These are phyloP conservation scores for Acanthococcus lagerstroemiae DNA, from an alignment of 2,888 invertebrate genomes.

Conservation along the genomic window DNA sequence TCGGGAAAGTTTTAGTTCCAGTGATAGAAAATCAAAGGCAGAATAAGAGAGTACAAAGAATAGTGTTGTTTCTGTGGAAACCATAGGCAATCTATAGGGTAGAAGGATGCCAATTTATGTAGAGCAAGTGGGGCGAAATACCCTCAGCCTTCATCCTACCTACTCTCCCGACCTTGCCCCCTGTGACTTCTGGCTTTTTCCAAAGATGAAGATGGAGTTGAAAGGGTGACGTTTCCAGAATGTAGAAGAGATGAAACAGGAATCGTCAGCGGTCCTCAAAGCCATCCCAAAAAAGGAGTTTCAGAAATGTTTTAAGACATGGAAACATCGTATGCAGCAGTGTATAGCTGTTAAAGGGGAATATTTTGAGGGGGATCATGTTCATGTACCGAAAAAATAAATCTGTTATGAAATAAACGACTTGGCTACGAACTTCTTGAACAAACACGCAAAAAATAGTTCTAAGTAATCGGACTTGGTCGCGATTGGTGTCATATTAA, in stretches of 20 bases:
- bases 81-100: too few species aligned
- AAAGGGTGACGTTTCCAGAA: not conserved
- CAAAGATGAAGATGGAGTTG: not conserved
- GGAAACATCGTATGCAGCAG: not conserved
- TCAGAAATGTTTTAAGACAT: not conserved
- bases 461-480: too few species aligned
- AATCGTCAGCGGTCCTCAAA: not conserved
- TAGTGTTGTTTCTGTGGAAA: too few species aligned
- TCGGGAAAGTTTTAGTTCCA: too few species aligned
- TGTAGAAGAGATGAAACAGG: not conserved
- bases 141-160: too few species aligned
- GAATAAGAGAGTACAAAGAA: too few species aligned
- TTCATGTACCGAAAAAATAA: not conserved
- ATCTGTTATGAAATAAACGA: not conserved
- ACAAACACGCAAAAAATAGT: too few species aligned
- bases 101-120: too few species aligned
- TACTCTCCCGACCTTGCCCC: not conserved
- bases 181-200: not conserved
- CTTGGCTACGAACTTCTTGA: not conserved
- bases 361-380: not conserved
- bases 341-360: not conserved
- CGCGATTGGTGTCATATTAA: too few species aligned
- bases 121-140: too few species aligned
- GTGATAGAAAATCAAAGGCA: too few species aligned
- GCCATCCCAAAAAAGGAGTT: not conserved